phyloP scores from a whole-genome alignment of 2,888 invertebrate genomes.

The Aspidiotus rigidus region DNA sequence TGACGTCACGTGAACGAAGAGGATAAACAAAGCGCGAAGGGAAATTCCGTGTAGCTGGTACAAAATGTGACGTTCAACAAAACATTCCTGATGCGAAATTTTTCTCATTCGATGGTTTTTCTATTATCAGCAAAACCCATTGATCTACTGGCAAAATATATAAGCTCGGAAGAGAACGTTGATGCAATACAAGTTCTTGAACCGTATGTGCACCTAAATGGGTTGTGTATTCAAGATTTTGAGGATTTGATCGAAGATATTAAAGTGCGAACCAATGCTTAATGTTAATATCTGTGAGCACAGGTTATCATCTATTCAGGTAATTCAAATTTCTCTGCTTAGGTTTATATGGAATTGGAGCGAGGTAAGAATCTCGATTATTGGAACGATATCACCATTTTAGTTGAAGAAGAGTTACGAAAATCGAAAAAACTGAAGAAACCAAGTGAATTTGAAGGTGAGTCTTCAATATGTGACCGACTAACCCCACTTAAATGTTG shows the following conservation, averaged over 20 bases:
- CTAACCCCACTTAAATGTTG: not conserved
- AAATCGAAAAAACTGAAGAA: conserved; percentile 69
- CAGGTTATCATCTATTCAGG: not conserved
- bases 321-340: conserved; percentile 42
- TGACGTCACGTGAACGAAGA: too few relatives aligned
- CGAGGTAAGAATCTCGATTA: conserved; percentile 77
- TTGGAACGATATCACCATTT: conserved; percentile 93
- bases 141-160: conserved; percentile 92
- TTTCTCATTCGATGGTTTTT: not conserved
- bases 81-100: too few relatives aligned
- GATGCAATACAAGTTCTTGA: conserved; percentile 97
- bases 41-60: conserved; percentile 3
- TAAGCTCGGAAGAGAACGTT: conserved; percentile 78
- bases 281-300: not conserved
- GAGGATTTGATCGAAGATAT: conserved; percentile 96
- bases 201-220: conserved; percentile 89
- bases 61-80: too few relatives aligned
- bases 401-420: conserved; percentile 84
- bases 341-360: conserved; percentile 79
- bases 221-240: conserved; percentile 76
- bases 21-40: not conserved
- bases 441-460: conserved; percentile 50
- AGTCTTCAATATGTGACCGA: not conserved
- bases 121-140: conserved; percentile 80
- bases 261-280: conserved; percentile 47